These are phyloP conservation scores for Ailurus styani DNA, from an alignment of 2,113 vertebrate species.

Conservation along the genomic window DNA sequence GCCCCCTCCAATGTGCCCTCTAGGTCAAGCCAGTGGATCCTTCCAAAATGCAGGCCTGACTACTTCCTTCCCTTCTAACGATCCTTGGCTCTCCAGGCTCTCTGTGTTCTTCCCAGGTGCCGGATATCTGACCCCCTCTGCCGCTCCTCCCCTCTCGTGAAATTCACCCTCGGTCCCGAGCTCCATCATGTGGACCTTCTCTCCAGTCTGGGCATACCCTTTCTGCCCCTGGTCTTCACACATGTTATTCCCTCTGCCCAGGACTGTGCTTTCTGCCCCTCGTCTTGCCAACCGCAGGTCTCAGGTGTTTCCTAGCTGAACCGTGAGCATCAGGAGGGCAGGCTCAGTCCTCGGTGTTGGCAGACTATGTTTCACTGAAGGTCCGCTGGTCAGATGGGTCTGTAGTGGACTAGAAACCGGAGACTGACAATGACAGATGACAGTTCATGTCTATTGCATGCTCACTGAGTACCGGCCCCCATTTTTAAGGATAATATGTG, in stretches of 20 bases:
- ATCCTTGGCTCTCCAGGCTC: neutral
- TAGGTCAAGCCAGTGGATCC: neutral
- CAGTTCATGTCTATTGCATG: rapidly evolving
- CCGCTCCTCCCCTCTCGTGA: neutral
- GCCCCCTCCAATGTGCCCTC: neutral
- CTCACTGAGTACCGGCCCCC: neutral
- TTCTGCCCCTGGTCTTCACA: neutral
- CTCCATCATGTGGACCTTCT: neutral
- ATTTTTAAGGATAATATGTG: neutral
- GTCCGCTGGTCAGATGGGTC: neutral
- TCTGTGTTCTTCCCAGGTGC: neutral
- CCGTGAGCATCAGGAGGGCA: neutral
- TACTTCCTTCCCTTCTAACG: neutral
- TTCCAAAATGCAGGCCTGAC: neutral
- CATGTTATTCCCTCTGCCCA: neutral
- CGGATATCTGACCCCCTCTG: neutral
- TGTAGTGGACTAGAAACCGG: neutral
- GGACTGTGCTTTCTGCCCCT: neutral
- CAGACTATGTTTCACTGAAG: neutral
- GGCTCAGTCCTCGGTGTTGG: neutral
- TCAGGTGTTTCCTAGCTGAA: neutral
- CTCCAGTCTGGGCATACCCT: neutral
- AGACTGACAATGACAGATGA: neutral
- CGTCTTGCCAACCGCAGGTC: neutral
- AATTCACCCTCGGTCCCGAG: neutral